Evolutionary conservation across 1,140 invertebrate genomes (phyloP), one percentile per base, ranked within the genome.

Genomic region (Antheraea pernyi): DNA sequence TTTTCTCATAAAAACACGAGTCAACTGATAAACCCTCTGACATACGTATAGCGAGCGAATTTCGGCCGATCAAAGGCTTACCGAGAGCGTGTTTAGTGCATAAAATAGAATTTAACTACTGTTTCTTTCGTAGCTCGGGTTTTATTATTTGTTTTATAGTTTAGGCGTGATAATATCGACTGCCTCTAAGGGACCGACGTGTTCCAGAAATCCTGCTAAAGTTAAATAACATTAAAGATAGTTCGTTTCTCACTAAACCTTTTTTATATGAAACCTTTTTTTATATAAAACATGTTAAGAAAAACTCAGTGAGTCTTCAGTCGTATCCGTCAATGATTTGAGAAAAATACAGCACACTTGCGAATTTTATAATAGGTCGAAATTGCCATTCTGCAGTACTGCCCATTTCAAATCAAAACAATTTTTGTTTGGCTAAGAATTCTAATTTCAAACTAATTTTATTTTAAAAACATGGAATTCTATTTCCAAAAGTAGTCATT

Each of bases 71-170:
- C 46, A 53, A 53, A 53, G 46, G 46, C 46, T 53, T 53, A 53
- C 13, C 6, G 46, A 5, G 46, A 53, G 46, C 46, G 46, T 53
- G 46, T 53, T 53, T 53, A 53, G 46, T 53, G 46, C 46, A 53
- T 53, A 53, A 53, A 53, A 53, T 11, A 53, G 46, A 53, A 53
- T 53, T 16, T 53, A 53, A 53, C 46, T 53, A 13, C 16, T 53
- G 46, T 53, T 16, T 53, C 46, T 53, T 53, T 53, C 46, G 16
- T 53, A 53, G 46, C 16, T 11, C 46, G 46, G 46, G 46, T 53
- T 53, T 53, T 53, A 53, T 53, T 53, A 13, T 53, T 53, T 53
- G 46, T 53, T 53, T 53, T 53, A 53, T 53, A 53, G 46, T 53
- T 53, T 53, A 53, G 46, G 16, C 46, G 11, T 53, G 46, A 53